phyloP scores from a whole-genome alignment of 2,113 vertebrate genomes.

The Nothocercus julius region DNA sequence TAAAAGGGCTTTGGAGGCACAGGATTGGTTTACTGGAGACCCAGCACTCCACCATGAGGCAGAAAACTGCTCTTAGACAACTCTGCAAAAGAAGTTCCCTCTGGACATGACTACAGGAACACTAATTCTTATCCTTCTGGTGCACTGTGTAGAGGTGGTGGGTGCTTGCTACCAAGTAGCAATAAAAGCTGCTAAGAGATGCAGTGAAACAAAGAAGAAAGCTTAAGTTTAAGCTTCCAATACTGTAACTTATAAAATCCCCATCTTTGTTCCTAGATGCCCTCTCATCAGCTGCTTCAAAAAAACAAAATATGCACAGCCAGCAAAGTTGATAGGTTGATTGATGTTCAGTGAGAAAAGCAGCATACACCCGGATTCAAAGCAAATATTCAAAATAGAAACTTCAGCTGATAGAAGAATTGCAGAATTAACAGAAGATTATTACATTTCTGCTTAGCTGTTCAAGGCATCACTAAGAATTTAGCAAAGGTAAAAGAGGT shows the following conservation, averaged over 20 bases:
- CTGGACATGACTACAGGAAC: background rate
- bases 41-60: background rate
- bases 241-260: background rate
- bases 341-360: background rate
- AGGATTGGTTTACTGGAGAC: background rate
- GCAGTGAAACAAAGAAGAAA: background rate
- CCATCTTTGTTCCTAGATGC: background rate
- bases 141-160: rapidly evolving
- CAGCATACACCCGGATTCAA: background rate
- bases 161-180: background rate
- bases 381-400: background rate
- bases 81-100: background rate
- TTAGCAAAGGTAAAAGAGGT: background rate
- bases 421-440: background rate
- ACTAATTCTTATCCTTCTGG: background rate
- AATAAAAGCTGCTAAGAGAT: background rate
- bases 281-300: background rate
- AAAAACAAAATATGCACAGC: background rate
- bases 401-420: background rate
- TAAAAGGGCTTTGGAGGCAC: background rate
- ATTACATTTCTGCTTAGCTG: background rate
- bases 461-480: background rate
- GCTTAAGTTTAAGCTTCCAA: background rate
- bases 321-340: background rate
- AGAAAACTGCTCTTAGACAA: background rate